phyloP scores from a whole-genome alignment of 2,888 invertebrate species.

The Toxonevra muliebris region DNA sequence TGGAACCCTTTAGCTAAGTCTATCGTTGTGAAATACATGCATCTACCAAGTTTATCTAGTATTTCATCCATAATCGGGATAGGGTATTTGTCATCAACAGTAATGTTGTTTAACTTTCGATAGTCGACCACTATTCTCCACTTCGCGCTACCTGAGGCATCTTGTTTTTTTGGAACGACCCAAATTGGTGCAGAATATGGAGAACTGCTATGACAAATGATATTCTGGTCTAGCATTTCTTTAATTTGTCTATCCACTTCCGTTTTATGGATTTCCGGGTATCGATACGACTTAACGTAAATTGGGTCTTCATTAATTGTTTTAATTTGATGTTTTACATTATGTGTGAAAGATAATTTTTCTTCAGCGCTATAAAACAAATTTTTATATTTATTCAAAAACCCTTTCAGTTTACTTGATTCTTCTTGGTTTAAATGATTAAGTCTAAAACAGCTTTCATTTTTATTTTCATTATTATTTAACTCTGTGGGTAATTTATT shows the following conservation, averaged over 20 bases:
- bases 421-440: slow-evolving; percentile 33
- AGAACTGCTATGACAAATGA: slow-evolving; percentile 12
- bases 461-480: neutral
- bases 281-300: no score
- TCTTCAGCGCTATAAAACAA: slow-evolving; percentile 24
- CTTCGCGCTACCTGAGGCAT: neutral
- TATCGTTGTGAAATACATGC: slow-evolving; percentile 17
- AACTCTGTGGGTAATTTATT: neutral
- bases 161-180: no score
- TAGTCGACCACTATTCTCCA: no score
- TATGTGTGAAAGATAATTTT: slow-evolving; percentile 23
- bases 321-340: slow-evolving; percentile 30
- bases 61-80: slow-evolving; percentile 20
- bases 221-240: no score
- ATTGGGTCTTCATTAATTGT: slow-evolving; percentile 16
- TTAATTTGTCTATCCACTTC: slow-evolving; percentile 27
- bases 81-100: neutral
- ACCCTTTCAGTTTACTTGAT: slow-evolving; percentile 14
- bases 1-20: slow-evolving; percentile 20
- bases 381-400: slow-evolving; percentile 23
- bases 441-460: slow-evolving; percentile 13
- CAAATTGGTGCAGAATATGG: no score
- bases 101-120: slow-evolving; percentile 5
- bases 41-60: slow-evolving; percentile 18
- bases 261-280: slow-evolving; percentile 24